Evolutionary conservation across 2,888 invertebrate genomes (phyloP).

Genomic region (Cepaea hortensis): DNA sequence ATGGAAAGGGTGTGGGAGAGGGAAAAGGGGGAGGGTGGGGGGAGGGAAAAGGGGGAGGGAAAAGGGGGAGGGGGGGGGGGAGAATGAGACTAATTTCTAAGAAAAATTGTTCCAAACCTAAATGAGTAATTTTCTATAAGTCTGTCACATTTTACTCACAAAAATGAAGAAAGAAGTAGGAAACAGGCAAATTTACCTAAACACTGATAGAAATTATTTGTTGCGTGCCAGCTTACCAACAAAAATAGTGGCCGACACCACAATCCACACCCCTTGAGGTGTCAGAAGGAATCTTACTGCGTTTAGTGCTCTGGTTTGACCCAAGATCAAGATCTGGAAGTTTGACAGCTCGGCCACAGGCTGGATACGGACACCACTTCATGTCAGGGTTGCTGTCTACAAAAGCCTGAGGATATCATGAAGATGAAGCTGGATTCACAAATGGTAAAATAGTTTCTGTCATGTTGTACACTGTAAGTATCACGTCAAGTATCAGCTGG

Average conservation of each 20-base stretch:
- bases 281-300: slow-evolving; percentile 64
- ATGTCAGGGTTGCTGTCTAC: slow-evolving; percentile 84
- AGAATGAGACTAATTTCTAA: too few species aligned
- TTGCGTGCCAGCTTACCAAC: slow-evolving; percentile 79
- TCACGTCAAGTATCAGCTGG: too few species aligned
- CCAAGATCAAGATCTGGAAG: slow-evolving; percentile 78
- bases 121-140: not conserved
- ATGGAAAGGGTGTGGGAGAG: too few species aligned
- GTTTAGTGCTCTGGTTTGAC: slow-evolving; percentile 40
- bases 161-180: not conserved
- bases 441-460: too few species aligned
- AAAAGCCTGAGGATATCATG: slow-evolving; percentile 79
- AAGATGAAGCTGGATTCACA: not conserved
- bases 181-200: not conserved
- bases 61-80: too few species aligned
- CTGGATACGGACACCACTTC: slow-evolving; percentile 84
- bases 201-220: not conserved
- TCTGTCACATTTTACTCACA: not conserved
- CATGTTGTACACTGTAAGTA: too few species aligned
- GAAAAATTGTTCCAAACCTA: not conserved
- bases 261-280: slow-evolving; percentile 82
- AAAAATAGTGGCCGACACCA: slow-evolving; percentile 84
- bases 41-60: too few species aligned
- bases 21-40: too few species aligned
- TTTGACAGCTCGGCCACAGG: slow-evolving; percentile 82